These are phyloP conservation scores for Notiomystis cincta DNA, from an alignment of 2,113 vertebrate species.

Conservation along the genomic window DNA sequence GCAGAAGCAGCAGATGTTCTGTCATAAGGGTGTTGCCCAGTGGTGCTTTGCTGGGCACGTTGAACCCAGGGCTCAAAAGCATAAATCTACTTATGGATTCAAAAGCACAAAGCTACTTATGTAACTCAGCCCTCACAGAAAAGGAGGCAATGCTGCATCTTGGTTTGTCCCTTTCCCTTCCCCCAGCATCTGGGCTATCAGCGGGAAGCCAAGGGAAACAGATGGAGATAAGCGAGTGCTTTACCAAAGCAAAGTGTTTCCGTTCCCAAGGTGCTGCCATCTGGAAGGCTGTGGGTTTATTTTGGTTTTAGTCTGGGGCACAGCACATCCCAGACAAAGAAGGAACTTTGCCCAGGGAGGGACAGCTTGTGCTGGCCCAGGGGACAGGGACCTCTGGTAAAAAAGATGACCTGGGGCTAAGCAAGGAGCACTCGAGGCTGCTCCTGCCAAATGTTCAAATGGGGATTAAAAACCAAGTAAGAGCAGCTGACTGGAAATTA, in stretches of 20 bases:
- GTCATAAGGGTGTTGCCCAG: neutral
- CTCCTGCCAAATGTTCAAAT: neutral
- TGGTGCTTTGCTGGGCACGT: neutral
- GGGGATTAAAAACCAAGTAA: neutral
- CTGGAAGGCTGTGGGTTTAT: neutral
- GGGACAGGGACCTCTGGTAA: neutral
- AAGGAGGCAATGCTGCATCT: neutral
- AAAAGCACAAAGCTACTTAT: neutral
- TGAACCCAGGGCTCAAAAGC: neutral
- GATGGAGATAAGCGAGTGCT: slow-evolving; percentile 24
- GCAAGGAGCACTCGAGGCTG: neutral
- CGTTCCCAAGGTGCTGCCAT: slow-evolving; percentile 17
- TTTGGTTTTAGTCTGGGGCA: neutral
- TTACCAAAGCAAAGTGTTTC: slow-evolving; percentile 30
- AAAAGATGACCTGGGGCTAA: neutral
- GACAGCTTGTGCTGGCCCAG: neutral
- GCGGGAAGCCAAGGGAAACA: slow-evolving; percentile 19
- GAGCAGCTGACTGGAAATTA: neutral
- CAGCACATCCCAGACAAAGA: neutral
- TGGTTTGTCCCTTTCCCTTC: neutral
- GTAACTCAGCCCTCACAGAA: neutral
- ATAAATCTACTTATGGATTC: neutral
- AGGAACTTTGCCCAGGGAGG: neutral
- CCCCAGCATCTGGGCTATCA: neutral
- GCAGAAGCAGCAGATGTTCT: neutral